Conservation (phyloP, 2,797 vertebrate genomes). For the Tokudaia tokunoshimensis region DNA sequence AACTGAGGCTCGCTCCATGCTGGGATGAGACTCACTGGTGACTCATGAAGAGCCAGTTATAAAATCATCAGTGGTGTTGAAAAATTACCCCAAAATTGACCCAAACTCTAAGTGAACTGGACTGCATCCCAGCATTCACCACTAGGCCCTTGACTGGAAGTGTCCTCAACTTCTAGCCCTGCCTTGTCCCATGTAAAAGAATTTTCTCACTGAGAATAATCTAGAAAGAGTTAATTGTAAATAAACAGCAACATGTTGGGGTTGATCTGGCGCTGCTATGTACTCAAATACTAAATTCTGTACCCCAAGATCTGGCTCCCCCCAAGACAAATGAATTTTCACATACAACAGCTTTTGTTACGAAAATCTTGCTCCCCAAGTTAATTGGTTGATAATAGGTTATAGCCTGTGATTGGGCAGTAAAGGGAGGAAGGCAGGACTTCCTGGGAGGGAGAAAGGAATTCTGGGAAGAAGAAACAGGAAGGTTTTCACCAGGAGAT, state of each 20-base stretch:
- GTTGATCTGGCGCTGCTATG: not conserved
- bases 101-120: not conserved
- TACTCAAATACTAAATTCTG: not conserved
- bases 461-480: too few species aligned
- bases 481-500: too few species aligned
- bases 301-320: not conserved
- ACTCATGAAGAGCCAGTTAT: not conserved
- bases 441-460: too few species aligned
- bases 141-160: too few species aligned
- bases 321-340: not conserved
- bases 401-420: too few species aligned
- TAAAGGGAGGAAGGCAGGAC: too few species aligned
- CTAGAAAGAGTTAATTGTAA: not conserved
- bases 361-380: not conserved
- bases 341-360: not conserved
- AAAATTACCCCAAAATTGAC: not conserved
- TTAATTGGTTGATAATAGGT: not conserved
- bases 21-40: not conserved
- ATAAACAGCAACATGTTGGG: not conserved
- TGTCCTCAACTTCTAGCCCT: not conserved
- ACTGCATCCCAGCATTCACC: not conserved
- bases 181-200: not conserved
- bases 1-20: not conserved
- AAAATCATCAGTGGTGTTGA: not conserved
- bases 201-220: not conserved